Evolutionary conservation across 2,888 invertebrate genomes (phyloP).

Genomic region (Bimastos eiseni): DNA sequence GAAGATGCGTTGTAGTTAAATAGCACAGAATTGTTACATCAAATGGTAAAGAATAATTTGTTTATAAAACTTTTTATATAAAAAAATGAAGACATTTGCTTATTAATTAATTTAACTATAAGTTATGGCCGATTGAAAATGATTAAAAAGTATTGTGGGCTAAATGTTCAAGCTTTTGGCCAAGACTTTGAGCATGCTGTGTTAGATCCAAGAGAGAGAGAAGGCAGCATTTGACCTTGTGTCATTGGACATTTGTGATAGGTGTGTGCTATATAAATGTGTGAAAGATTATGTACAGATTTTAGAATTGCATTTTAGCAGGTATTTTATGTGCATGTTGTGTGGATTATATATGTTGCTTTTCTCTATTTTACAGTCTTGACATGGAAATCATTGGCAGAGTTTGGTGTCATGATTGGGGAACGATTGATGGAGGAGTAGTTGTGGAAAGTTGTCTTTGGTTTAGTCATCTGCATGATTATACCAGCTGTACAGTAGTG

Average conservation of each 20-base stretch:
- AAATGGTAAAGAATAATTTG: too few species aligned
- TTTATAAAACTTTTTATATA: too few species aligned
- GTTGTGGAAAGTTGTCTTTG: neutral
- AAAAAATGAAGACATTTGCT: too few species aligned
- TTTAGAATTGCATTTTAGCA: neutral
- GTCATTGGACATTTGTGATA: neutral
- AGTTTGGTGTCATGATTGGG: neutral
- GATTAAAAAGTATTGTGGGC: too few species aligned
- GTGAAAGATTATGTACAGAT: slow-evolving; percentile 6
- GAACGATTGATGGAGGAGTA: neutral
- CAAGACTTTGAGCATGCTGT: too few species aligned
- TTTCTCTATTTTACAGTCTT: neutral
- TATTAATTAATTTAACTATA: too few species aligned
- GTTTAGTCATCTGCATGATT: neutral
- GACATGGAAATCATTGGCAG: neutral
- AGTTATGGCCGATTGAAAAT: too few species aligned
- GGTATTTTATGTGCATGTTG: slow-evolving; percentile 4
- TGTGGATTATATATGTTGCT: neutral
- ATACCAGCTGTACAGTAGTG: neutral
- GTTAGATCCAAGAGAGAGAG: neutral
- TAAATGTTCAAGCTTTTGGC: neutral
- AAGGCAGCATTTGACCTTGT: neutral
- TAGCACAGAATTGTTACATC: too few species aligned
- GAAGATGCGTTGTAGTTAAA: too few species aligned
- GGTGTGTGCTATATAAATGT: neutral